These are phyloP conservation scores for Diuraphis noxia DNA, from an alignment of 1,140 invertebrate species.

Conservation along the genomic window DNA sequence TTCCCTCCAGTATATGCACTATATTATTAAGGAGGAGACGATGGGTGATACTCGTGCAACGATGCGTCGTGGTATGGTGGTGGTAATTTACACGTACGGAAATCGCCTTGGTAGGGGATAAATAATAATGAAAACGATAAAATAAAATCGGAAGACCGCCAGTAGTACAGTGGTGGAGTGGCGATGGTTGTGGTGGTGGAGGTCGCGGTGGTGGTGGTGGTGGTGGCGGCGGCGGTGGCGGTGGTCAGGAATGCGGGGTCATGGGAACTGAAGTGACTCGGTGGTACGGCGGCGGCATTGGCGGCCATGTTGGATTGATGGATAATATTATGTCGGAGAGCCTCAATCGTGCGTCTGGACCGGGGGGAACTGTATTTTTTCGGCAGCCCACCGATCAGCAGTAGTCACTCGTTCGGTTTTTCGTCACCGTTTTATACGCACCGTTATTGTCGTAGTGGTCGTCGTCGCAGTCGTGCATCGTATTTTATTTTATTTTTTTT, in stretches of 20 bases:
- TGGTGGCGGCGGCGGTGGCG: not conserved
- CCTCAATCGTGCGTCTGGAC: constrained; percentile 52
- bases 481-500: constrained; percentile 1
- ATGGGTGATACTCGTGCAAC: not conserved
- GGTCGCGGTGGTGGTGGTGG: not conserved
- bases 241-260: constrained; percentile 53
- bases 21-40: constrained; percentile 12
- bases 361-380: constrained; percentile 53
- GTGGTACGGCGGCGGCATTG: constrained; percentile 19
- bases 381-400: constrained; percentile 46
- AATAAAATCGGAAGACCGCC: constrained; percentile 44
- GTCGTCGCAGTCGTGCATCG: not conserved
- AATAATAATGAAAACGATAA: constrained; percentile 24
- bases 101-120: constrained; percentile 26
- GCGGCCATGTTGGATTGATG: constrained; percentile 54
- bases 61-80: not conserved
- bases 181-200: not conserved
- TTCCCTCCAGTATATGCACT: not conserved
- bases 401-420: constrained; percentile 33
- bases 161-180: not conserved
- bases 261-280: constrained; percentile 53
- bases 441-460: not conserved
- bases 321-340: constrained; percentile 51
- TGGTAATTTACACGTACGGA: constrained; percentile 19
- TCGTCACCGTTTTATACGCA: not conserved